Evolutionary conservation across 2,113 vertebrate genomes (phyloP), one percentile per base, ranked within the genome.

Genomic region (Oceanites oceanicus): DNA sequence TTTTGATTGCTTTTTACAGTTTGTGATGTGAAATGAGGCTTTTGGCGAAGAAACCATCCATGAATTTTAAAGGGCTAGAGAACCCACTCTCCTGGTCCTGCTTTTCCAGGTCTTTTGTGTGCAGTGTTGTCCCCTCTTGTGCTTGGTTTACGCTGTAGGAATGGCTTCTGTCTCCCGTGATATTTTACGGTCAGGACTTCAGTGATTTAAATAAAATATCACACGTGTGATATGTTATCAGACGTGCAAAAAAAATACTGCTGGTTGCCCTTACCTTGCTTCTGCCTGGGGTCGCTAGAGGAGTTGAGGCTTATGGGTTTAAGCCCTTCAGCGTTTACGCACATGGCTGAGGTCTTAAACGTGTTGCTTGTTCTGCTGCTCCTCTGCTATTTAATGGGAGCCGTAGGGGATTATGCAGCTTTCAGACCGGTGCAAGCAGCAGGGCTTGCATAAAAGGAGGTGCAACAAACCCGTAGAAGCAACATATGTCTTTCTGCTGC

Each of bases 161-260:
- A 52, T 6, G 40, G 0, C 21, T 88, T 52, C 56, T 23, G 4
- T n/a, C 40, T 56, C 90, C 44, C 62, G 32, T 15, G 38, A 72
- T 49, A 11, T 38, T 58, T 85, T 71, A 49, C 61, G 56, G 23
- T 30, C 12, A 23, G 50, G 6, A 26, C 23, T 84, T 62, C 15
- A 36, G 8, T 30, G 61, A 59, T 63, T 71, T 80, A 50, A 71
- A 45, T 62, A 66, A 73, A 50, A n/a, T 22, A 27, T 12, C 5
- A 8, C 18, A 2, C 2, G 0, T 9, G 1, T 19, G 13, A 45
- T 13, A 4, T 3, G 1, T 62, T 55, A 15, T 9, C 16, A 3
- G 3, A 0, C 0, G 2, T 5, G 9, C 6, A 75, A 47, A 78
- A 47, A 78, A 42, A 55, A 11, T 30, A 22, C 13, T 0, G 0